These are phyloP conservation scores for Octopus sinensis DNA, from an alignment of 1,140 invertebrate genomes.

Conservation along the genomic window DNA sequence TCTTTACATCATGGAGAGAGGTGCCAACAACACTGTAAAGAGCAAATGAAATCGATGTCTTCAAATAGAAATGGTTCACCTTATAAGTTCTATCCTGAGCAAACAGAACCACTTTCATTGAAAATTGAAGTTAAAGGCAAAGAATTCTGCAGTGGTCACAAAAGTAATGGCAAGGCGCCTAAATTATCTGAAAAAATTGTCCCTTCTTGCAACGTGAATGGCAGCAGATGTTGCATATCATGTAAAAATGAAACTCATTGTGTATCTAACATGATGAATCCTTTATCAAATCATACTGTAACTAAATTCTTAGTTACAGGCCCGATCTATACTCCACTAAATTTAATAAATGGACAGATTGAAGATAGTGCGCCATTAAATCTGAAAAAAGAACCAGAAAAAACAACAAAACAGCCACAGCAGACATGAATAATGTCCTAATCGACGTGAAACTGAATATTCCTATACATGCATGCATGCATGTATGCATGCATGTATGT, in stretches of 20 bases:
- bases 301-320: background rate
- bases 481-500: too few species aligned
- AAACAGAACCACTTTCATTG: background rate
- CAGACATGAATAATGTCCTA: too few species aligned
- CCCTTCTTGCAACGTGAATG: background rate
- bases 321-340: background rate
- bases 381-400: conserved; percentile 10
- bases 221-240: background rate
- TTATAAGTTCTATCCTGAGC: background rate
- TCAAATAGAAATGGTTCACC: background rate
- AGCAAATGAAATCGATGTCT: background rate
- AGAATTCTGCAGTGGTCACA: background rate
- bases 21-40: too few species aligned
- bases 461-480: too few species aligned
- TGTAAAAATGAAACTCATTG: background rate
- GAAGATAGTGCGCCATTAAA: background rate
- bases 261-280: background rate
- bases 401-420: background rate
- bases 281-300: background rate
- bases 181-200: background rate
- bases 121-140: background rate
- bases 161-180: background rate
- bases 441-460: too few species aligned
- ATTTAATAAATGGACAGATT: background rate
- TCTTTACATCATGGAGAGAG: too few species aligned